Percentiles rank a stretch among this genome's conserved stretches.
phyloP scores from a whole-genome alignment of 2,797 vertebrate species.

The Hippocampus kuda region DNA sequence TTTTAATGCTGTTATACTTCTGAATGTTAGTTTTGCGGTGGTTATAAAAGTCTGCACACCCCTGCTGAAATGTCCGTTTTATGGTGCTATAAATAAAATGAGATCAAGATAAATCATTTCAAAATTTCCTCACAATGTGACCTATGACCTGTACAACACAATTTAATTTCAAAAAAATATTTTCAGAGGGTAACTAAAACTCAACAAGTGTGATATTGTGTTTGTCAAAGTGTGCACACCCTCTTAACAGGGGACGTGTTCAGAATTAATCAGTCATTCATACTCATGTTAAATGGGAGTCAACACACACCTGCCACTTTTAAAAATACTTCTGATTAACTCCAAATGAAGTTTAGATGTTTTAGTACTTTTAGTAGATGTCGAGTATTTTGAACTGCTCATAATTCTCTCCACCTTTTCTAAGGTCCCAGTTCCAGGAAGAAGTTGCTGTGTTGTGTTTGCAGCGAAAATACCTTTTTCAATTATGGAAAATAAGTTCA shows the following conservation, averaged over 20 bases:
- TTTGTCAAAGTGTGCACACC: not conserved
- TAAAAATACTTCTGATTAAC: not conserved
- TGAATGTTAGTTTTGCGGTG: not conserved
- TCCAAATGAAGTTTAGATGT: not conserved
- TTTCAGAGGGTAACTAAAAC: too few species aligned
- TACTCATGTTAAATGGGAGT: too few species aligned
- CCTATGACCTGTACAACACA: too few species aligned
- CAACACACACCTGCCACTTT: not conserved
- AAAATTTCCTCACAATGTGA: not conserved
- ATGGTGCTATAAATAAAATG: not conserved
- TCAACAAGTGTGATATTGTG: too few species aligned
- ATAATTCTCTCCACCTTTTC: too few species aligned
- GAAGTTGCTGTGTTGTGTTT: too few species aligned
- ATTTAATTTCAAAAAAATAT: not conserved
- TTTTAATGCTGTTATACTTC: too few species aligned
- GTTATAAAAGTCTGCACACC: not conserved
- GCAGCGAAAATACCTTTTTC: too few species aligned
- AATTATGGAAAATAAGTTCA: too few species aligned
- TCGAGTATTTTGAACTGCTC: too few species aligned
- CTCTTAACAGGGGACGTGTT: not conserved
- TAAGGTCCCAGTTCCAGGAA: too few species aligned
- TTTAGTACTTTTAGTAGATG: too few species aligned
- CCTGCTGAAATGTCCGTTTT: not conserved
- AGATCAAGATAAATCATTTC: not conserved
- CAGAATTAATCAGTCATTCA: not conserved